Evolutionary conservation across 1,140 invertebrate species (phyloP), one percentile per base, ranked within the genome.

Genomic region (Drosophila mauritiana): DNA sequence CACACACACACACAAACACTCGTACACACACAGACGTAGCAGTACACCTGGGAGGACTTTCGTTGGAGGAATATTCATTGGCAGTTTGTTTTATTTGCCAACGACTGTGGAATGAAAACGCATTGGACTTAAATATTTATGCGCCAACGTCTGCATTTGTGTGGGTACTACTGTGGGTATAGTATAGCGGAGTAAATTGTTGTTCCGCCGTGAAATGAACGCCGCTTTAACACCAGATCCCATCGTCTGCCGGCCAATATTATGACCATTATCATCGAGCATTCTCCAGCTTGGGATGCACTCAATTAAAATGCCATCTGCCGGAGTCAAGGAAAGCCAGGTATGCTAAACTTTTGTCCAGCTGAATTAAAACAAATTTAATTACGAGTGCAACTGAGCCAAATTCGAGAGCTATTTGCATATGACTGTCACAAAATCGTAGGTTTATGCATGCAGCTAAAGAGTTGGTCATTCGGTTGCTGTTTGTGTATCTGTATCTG

Each of bases 71-170:
- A 77, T 69, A 61, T 81, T 75, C 78, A 80, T 77, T 80, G 84
- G 73, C 67, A 88, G 72, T 64, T 73, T 80, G 75, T 88, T 88
- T 88, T 88, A 88, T 89, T 88, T 88, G 79, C 75, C 83, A 58
- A 81, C 73, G 84, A 77, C 83, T 78, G 82, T 82, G 72, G 80
- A 91, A 91, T 91, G 84, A 83, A 89, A 90, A 89, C 90, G 89
- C 89, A 91, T 91, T 80, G 79, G 72, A 67, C 73, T 91, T 91
- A 91, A 91, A 91, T 91, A 91, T 91, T 91, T 91, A 91, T 91
- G 72, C 51, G 49, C 49, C 73, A 89, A 89, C 82, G 90, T 91
- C 90, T 91, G 79, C 89, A 65, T 91, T 80, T 86, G 89, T 90
- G 78, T 64, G 73, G 43, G 43, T 62, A 65, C 89, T 80, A 80